Conservation (phyloP, 2,888 invertebrate genomes). For the Fragum sueziense region DNA sequence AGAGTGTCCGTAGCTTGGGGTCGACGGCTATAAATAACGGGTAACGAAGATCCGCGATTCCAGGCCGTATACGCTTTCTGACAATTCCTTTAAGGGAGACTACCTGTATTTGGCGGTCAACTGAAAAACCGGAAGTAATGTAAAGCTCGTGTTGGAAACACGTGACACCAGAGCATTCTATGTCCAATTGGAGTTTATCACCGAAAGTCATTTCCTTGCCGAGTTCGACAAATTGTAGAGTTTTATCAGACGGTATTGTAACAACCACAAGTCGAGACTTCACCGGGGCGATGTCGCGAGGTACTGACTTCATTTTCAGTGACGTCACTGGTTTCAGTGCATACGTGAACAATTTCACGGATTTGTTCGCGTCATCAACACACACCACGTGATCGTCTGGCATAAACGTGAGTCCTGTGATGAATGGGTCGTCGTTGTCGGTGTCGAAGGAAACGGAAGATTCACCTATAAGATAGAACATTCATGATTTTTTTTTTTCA, state of each 20-base stretch:
- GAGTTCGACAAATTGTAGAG: conserved; percentile 52
- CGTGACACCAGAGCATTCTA: conserved; percentile 58
- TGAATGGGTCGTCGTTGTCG: conserved; percentile 50
- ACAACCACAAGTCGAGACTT: conserved; percentile 37
- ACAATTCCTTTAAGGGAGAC: conserved; percentile 44
- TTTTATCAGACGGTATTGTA: conserved; percentile 48
- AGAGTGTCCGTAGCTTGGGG: conserved; percentile 47
- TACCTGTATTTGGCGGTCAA: conserved; percentile 52
- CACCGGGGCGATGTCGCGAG: conserved; percentile 46
- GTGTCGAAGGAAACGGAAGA: conserved; percentile 37
- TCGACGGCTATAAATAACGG: conserved; percentile 54
- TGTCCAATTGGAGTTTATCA: conserved; percentile 48
- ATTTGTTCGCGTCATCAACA: conserved; percentile 53
- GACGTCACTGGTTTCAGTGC: conserved; percentile 33
- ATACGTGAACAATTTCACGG: conserved; percentile 45
- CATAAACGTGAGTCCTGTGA: conserved; percentile 53
- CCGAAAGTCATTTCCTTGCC: conserved; percentile 30
- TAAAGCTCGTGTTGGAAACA: conserved; percentile 53
- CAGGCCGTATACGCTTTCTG: conserved; percentile 49
- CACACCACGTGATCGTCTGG: conserved; percentile 55
- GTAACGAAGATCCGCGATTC: conserved; percentile 55
- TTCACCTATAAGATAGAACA: conserved; percentile 54
- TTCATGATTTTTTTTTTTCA: no score
- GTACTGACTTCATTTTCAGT: conserved; percentile 39
- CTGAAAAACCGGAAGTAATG: conserved; percentile 59